Evolutionary conservation across 2,113 vertebrate species (phyloP).

Genomic region (Hylia prasina): DNA sequence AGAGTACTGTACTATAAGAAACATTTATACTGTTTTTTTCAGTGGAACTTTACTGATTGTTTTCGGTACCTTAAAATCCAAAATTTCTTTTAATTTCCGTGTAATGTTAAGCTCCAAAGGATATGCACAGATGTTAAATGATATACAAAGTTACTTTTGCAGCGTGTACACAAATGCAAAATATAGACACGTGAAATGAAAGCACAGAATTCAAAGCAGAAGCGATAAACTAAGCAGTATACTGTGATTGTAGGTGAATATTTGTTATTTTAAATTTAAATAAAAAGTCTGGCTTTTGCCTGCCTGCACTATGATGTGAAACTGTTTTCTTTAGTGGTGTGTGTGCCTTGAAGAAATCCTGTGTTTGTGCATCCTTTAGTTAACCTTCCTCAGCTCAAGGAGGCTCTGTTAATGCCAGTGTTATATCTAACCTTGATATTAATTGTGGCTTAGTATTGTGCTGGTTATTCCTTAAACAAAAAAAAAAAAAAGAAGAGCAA

Average conservation of each 20-base stretch:
- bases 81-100: background rate
- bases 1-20: background rate
- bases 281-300: slow-evolving; percentile 53
- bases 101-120: background rate
- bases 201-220: slow-evolving; percentile 46
- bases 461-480: background rate
- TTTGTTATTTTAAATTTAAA: slow-evolving; percentile 31
- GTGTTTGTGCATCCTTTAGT: background rate
- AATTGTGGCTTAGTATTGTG: background rate
- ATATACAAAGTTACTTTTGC: background rate
- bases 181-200: background rate
- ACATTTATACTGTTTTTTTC: slow-evolving; percentile 18
- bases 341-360: background rate
- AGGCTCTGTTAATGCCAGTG: background rate
- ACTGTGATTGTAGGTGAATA: slow-evolving; percentile 28
- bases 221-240: slow-evolving; percentile 28
- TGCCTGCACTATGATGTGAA: slow-evolving; percentile 7
- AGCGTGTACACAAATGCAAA: background rate
- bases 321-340: background rate
- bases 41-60: background rate
- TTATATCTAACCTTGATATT: background rate
- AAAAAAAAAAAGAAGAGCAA: background rate
- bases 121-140: background rate
- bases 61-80: background rate
- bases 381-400: background rate